phyloP scores from a whole-genome alignment of 1,140 invertebrate species.

The Eueides isabella region DNA sequence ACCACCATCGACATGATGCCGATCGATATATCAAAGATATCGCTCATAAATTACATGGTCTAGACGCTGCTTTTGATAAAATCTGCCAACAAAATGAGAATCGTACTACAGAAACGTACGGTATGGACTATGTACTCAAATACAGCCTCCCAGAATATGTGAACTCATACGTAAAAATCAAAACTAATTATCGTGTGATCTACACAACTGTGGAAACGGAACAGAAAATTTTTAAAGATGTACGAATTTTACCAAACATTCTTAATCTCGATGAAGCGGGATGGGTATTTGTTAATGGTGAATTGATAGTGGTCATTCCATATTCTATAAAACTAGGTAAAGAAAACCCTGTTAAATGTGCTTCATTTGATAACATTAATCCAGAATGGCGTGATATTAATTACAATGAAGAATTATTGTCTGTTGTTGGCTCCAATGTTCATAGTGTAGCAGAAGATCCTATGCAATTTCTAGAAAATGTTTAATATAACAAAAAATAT shows the following conservation, averaged over 20 bases:
- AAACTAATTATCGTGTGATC: constrained; percentile 20
- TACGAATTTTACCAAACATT: constrained; percentile 21
- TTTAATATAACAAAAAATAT: background rate
- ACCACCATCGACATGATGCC: background rate
- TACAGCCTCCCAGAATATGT: constrained; percentile 18
- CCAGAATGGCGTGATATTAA: constrained; percentile 5
- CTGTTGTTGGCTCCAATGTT: background rate
- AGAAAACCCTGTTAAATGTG: constrained; percentile 1
- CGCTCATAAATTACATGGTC: background rate
- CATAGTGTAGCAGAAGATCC: background rate
- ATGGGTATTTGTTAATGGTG: constrained; percentile 1
- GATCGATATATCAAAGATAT: constrained; percentile 1
- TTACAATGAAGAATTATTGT: background rate
- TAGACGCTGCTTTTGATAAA: constrained; percentile 7
- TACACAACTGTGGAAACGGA: constrained; percentile 4
- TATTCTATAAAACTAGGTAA: constrained; percentile 12
- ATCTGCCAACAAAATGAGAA: constrained; percentile 16
- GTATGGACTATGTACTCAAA: constrained; percentile 22
- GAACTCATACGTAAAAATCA: constrained; percentile 10
- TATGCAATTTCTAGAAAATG: background rate
- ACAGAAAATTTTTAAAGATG: constrained; percentile 12
- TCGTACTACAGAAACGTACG: constrained; percentile 18
- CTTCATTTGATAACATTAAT: background rate
- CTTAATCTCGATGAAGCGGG: constrained; percentile 7
- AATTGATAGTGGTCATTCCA: constrained; percentile 18